Conservation (phyloP, 2,888 invertebrate species). For the Agrochola circellaris region DNA sequence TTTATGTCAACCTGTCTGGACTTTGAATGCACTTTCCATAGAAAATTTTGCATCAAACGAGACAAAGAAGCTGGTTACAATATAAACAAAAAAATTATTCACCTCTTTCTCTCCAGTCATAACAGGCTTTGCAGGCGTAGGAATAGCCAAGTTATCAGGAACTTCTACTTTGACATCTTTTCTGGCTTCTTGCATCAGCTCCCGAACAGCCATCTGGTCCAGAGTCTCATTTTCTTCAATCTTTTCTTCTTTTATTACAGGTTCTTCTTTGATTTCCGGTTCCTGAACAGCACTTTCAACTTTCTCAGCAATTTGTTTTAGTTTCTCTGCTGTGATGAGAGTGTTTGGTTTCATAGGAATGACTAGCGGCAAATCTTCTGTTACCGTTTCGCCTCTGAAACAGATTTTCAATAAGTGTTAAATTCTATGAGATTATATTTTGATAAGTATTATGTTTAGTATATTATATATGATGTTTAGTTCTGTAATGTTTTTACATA, state of each 20-base stretch:
- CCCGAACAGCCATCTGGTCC: slow-evolving; percentile 94
- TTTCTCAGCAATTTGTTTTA: slow-evolving; percentile 87
- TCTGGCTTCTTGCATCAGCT: slow-evolving; percentile 92
- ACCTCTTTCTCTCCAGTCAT: slow-evolving; percentile 92
- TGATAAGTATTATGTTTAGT: no score
- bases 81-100: slow-evolving; percentile 38
- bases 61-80: not conserved
- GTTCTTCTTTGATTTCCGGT: slow-evolving; percentile 74
- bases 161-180: slow-evolving; percentile 80
- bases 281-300: slow-evolving; percentile 89
- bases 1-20: not conserved
- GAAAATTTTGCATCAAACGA: not conserved
- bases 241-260: slow-evolving; percentile 72
- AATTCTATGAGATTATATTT: no score
- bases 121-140: slow-evolving; percentile 89
- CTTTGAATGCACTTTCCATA: not conserved
- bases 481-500: not conserved
- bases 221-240: slow-evolving; percentile 77
- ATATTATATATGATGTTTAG: no score
- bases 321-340: slow-evolving; percentile 88
- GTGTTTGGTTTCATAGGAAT: slow-evolving; percentile 92
- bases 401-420: not conserved
- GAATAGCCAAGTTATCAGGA: slow-evolving; percentile 86
- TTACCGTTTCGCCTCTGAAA: slow-evolving; percentile 89
- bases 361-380: slow-evolving; percentile 90